A percentile compares a stretch with the other conserved stretches of the same genome.
Evolutionary conservation across 2,113 vertebrate genomes (phyloP).

Genomic region (Miniopterus natalensis): DNA sequence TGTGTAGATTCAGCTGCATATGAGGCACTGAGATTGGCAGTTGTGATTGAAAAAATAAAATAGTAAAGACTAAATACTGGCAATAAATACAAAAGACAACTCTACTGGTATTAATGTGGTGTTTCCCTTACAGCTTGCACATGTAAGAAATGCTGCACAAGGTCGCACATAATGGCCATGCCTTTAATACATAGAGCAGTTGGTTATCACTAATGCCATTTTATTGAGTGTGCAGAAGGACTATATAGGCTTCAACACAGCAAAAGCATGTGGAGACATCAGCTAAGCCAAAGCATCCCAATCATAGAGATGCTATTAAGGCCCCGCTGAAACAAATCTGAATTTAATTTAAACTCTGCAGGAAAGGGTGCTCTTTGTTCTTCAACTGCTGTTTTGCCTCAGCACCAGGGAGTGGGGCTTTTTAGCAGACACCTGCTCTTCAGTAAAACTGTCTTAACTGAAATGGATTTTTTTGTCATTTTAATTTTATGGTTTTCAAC

Average conservation of each 20-base stretch:
- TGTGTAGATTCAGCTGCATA: neutral
- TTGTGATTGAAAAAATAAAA: neutral
- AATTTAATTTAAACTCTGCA: constrained; percentile 85
- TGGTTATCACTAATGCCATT: constrained; percentile 44
- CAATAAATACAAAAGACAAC: neutral
- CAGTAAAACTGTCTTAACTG: constrained; percentile 66
- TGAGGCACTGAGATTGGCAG: neutral
- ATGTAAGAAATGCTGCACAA: neutral
- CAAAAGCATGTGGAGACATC: neutral
- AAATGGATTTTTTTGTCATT: constrained; percentile 68
- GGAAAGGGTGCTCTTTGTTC: constrained; percentile 71
- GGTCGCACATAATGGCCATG: neutral
- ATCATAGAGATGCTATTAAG: constrained; percentile 79
- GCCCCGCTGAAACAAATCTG: constrained; percentile 85
- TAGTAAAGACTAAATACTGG: neutral
- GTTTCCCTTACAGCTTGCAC: neutral
- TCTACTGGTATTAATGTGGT: neutral
- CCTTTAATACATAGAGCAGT: constrained; percentile 44
- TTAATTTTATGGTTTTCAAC: constrained; percentile 46
- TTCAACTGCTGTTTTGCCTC: constrained; percentile 71
- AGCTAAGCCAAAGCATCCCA: constrained; percentile 55
- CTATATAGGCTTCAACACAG: neutral
- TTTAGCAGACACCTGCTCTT: constrained; percentile 81
- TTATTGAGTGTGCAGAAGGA: constrained; percentile 26
- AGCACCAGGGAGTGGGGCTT: constrained; percentile 72